Evolutionary conservation across 2,113 vertebrate genomes (phyloP), one percentile per base, ranked within the genome.

Genomic region (Zingel zingel): DNA sequence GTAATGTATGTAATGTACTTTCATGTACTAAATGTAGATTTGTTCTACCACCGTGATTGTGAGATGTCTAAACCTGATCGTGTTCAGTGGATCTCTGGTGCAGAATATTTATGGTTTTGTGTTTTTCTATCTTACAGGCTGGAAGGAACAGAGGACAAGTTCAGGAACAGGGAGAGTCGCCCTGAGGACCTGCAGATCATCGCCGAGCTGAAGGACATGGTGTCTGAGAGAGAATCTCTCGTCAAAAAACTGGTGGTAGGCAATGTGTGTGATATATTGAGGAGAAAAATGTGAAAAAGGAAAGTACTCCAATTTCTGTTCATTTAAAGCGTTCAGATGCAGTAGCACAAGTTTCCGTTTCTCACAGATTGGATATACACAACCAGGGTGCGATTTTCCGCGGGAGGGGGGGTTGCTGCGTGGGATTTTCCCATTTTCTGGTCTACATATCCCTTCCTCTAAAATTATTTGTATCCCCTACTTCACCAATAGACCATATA

Each of bases 171-270:
- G 89, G 98, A 99, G 94, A 97, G 98, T 91, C 96, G 98, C 87
- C 96, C 94, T 43, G 98, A 99, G 93, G 98, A 99, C 77, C 91
- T 98, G 89, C 97, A 99, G 94, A 88, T 98, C 84, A 99, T 99
- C 74, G 96, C 97, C 27, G 98, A 99, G 92, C 95, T 99, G 89
- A 99, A 97, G 95, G 97, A 97, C 77, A 97, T 99, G 96, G 97
- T 99, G 90, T 87, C 97, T 11, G 98, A 99, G 92, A 96, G 98
- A 86, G 98, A 99, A 87, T 88, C 97, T 14, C 96, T 99, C 43
- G 98, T 99, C 94, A 99, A 99, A 95, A 99, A 99, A 93, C 94
- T 99, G 91, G 98, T 99, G 96, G 98, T 99, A 95, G 95, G 97
- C 93, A 56, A 47, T 27, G 3, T 19, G 58, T 19, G 59, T 12